Evolutionary conservation across 2,888 invertebrate genomes (phyloP), one percentile per base, ranked within the genome.

Genomic region (Pollenia griseotomentosa): DNA sequence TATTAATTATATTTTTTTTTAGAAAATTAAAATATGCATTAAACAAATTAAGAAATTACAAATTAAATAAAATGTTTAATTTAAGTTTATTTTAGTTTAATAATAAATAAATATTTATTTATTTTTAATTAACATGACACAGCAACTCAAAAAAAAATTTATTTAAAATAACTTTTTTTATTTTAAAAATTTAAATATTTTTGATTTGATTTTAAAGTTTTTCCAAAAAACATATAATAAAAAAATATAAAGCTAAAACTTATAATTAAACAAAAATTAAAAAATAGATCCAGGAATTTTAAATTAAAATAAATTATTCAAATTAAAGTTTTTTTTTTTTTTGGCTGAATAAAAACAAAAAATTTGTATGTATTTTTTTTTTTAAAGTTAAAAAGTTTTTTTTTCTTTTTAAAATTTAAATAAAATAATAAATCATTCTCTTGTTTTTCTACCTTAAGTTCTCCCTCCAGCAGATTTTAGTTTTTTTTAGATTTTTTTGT

Each of bases 161-260:
- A 74, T 79, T 81, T 77, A 46, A 61, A 85, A 82, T 78, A 81
- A 68, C 19, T 75, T 82, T 70, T 51, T 63, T 57, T 51, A 14
- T 48, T 68, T 79, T 59, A 48, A 19, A 84, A 77, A 70, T 80
- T 78, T 59, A 73, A 77, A 85, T 80, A 78, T 81, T 82, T 82
- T 86, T 82, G 82, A 78, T 86, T 82, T 73, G 65, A 73, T 79
- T 83, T 86, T 83, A 79, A 75, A 79, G 83, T 86, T 86, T 86
- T 86, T 83, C 77, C 71, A 77, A 83, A 86, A 83, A 83, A 86
- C 80, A 83, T 80, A 75, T 55, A 51, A 71, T 55, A 53, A 59
- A 53, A 73, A 51, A 44, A 12, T 48, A 48, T 57, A 46, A 70
- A 77, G 70, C 8, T 68, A 73, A 73, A 83, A 65, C 63, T 19